phyloP scores from a whole-genome alignment of 2,113 vertebrate species.

The Thunnus maccoyii region DNA sequence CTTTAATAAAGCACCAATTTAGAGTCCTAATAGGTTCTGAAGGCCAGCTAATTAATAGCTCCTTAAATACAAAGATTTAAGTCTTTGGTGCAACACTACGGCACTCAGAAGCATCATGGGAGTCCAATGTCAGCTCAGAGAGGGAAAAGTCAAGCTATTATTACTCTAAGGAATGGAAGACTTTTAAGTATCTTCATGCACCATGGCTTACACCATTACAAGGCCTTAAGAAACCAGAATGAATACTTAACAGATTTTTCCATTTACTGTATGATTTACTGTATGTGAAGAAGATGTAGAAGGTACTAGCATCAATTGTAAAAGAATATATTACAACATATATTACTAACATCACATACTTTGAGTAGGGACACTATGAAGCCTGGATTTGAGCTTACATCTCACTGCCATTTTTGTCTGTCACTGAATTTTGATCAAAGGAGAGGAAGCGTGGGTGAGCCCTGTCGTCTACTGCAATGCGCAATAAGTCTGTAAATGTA shows the following conservation, averaged over 20 bases:
- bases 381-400: not conserved
- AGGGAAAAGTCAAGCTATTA: slow-evolving; percentile 32
- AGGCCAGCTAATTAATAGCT: slow-evolving; percentile 67
- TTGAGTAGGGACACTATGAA: not conserved
- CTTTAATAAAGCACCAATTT: slow-evolving; percentile 60
- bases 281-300: not conserved
- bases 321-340: not conserved
- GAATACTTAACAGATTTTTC: not conserved
- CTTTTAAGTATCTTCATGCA: not conserved
- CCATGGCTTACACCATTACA: not conserved
- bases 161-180: slow-evolving; percentile 9
- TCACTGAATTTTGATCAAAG: slow-evolving; percentile 43
- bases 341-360: not conserved
- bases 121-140: slow-evolving; percentile 46
- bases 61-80: slow-evolving; percentile 66
- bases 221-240: not conserved
- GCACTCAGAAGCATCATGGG: slow-evolving; percentile 43
- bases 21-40: slow-evolving; percentile 55
- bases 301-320: not conserved
- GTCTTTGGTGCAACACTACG: slow-evolving; percentile 46
- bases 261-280: not conserved
- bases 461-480: slow-evolving; percentile 17
- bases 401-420: not conserved
- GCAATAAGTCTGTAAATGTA: slow-evolving; percentile 45
- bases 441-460: slow-evolving; percentile 14